Evolutionary conservation across 2,113 vertebrate genomes (phyloP), one percentile per base, ranked within the genome.

Genomic region (Leptodactylus fuscus): DNA sequence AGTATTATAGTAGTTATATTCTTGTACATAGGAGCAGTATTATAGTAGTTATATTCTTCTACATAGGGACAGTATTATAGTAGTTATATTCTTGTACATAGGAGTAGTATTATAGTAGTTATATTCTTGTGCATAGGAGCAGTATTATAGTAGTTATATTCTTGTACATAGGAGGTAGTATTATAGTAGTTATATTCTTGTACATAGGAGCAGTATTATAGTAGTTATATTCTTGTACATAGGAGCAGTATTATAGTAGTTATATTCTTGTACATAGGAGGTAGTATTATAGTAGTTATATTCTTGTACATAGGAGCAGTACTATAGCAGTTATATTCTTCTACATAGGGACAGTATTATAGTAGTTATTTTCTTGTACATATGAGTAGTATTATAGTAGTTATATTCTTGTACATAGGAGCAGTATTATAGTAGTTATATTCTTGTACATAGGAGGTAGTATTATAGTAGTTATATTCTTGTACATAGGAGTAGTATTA

Each of bases 361-460:
- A 67, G 62, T 67, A 67, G 62, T 67, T 69, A 69, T 69, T 36
- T 69, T 69, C 65, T 34, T 69, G 65, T 69, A 69, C 12, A 69
- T 20, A 38, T 32, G 65, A 4, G 65, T 32, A 69, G 65, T 67
- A 69, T 36, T 60, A 60, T 60, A 60, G 55, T 60, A 60, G 55
- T 60, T 60, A 27, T 60, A 60, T 60, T 60, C 55, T 18, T 67
- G 27, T 67, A 67, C n/a, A 65, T 65, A 65, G 60, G 27, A 15
- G 27, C 24, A 65, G 27, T 29, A 15, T 65, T 24, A 12, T 62
- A 24, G n/a, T 29, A 62, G 24, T 51, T 51, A 51, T 51, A 51
- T 51, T 51, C 49, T 51, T 51, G 49, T 51, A 2, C 49, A 51
- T 51, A 62, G 60, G 29, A 3, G 22, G 29, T 29, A 65, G 27